Evolutionary conservation across 2,888 invertebrate genomes (phyloP), one percentile per base, ranked within the genome.

Genomic region (Crioceris asparagi): DNA sequence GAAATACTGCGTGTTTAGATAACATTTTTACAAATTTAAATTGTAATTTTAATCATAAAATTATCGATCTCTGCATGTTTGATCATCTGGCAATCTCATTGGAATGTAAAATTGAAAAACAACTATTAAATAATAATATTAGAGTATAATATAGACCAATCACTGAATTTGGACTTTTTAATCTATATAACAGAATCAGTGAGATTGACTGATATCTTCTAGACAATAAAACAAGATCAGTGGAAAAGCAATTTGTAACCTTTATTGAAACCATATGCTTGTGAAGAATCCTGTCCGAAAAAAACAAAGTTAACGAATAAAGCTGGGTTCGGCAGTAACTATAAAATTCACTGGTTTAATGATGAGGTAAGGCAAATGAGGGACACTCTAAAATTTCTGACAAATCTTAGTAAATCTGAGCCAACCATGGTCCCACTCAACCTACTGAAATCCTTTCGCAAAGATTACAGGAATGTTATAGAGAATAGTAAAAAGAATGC

Each of bases 261-360:
- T 25, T 25, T 6, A 4, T 3, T 4, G 12, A 25, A 25, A 25
- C 12, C 25, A n/a, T 25, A 25, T 6, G 6, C 3, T 12, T 25
- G 12, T 12, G 3, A 11, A 3, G 3, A 25, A 11, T 25, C 11
- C 25, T 25, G n/a, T 25, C 25, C 3, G 12, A 6, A 25, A 10
- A 25, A 25, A 25, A 25, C n/a, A 25, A 11, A n/a, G n/a, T n/a
- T n/a, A n/a, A n/a, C n/a, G n/a, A n/a, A 25, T 25, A 25, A 11
- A 25, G 3, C 12, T 6, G 12, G 25, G 6, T 25, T 12, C 3
- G 25, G 12, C 25, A n/a, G 12, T 4, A 12, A 12, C 12, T 11
- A 25, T 25, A 25, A 25, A 11, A 25, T 25, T 25, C n/a, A 4
- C 3, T 25, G 25, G 25, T 25, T 25, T 25, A 25, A 25, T 6